phyloP scores from a whole-genome alignment of 1,140 invertebrate species.

The Magallana gigas region DNA sequence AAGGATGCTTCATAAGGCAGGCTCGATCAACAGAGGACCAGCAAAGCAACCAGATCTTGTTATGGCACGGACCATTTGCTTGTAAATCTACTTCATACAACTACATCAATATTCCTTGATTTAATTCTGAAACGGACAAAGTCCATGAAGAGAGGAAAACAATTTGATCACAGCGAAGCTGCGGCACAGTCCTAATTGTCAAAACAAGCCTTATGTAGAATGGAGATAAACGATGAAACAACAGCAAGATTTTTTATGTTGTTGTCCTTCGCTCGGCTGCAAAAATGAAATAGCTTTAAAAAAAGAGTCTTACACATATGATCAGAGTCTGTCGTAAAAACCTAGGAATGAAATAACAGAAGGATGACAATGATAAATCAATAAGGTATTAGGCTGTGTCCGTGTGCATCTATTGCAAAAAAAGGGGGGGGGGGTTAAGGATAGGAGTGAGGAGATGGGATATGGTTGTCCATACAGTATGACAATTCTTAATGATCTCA shows the following conservation, averaged over 20 bases:
- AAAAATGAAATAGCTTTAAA: neutral
- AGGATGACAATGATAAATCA: too few relatives aligned
- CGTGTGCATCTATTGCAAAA: too few relatives aligned
- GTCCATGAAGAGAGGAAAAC: constrained; percentile 6
- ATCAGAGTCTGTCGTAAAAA: neutral
- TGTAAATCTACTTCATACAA: neutral
- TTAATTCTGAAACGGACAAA: neutral
- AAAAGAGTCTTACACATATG: constrained; percentile 12
- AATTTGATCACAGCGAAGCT: neutral
- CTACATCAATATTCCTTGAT: constrained; percentile 23
- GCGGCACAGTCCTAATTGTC: neutral
- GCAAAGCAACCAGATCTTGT: constrained; percentile 2
- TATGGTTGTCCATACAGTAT: too few relatives aligned
- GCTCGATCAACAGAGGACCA: neutral
- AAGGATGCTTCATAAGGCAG: constrained; percentile 13
- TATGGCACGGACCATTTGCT: constrained; percentile 25
- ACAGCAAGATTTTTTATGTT: neutral
- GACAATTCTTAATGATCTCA: too few relatives aligned
- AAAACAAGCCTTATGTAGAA: neutral
- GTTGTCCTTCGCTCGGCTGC: neutral
- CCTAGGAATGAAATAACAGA: neutral
- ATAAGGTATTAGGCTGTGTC: too few relatives aligned
- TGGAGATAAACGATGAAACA: neutral
- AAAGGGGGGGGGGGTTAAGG: too few relatives aligned
- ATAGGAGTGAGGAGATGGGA: too few relatives aligned